Evolutionary conservation across 2,797 vertebrate genomes (phyloP), one percentile per base, ranked within the genome.

Genomic region (Podarcis lilfordi): DNA sequence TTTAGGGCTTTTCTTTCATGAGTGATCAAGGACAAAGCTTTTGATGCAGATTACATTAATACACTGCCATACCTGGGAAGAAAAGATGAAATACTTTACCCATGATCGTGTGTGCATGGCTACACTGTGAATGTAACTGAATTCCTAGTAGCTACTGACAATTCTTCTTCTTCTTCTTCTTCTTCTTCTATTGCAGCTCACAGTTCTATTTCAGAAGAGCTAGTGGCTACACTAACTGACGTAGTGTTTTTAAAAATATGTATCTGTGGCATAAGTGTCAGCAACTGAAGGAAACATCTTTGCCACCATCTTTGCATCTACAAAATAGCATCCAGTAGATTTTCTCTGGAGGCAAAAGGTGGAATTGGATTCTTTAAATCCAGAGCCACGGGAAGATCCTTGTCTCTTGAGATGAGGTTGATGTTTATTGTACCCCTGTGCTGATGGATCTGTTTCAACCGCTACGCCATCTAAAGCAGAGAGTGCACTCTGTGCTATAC

Each of bases 11-110:
- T 69, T 82, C 61, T 45, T 66, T 37, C 43, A 55, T 88, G 80
- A 77, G 8, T 55, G 72, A 88, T 83, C 78, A 75, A 68, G 81
- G 50, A 78, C 64, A 83, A 78, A 78, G 77, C 74, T 83, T 83
- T 78, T 77, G 77, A 43, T 78, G 35, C 27, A 78, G 80, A 77
- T 69, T 68, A 40, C 29, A 88, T 78, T 88, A 78, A 59, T 59
- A 59, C 19, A 23, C 32, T 78, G 32, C 32, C 23, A 64, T n/a
- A 40, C 25, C 45, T 86, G 40, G 35, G n/a, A 69, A 23, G 23
- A 64, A 23, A 86, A 79, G 21, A 23, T 35, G n/a, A 86, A 79
- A 86, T 50, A 69, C 8, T 68, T 79, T n/a, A 45, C 64, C 21
- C 61, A 45, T 78, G 75, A 68, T 78, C 29, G 68, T 40, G 25